These are phyloP conservation scores for Albula glossodonta DNA, from an alignment of 2,113 vertebrate species.

Conservation along the genomic window DNA sequence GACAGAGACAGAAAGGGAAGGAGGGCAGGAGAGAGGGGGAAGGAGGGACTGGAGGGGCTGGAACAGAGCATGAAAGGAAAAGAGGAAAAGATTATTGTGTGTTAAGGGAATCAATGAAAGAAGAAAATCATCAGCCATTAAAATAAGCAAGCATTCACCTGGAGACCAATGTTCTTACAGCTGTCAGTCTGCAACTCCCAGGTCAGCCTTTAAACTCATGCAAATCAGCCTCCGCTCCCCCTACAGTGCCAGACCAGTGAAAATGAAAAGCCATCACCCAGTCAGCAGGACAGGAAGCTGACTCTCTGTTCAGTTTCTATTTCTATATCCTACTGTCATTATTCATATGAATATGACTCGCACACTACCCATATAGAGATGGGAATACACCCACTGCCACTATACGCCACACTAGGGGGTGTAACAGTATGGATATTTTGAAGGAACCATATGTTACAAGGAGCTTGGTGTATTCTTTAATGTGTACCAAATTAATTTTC, in stretches of 20 bases:
- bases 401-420: too few species aligned
- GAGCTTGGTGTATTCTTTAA: too few species aligned
- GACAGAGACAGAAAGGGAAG: neutral
- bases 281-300: neutral
- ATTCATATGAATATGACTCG: too few species aligned
- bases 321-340: too few species aligned
- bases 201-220: neutral
- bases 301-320: neutral
- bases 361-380: too few species aligned
- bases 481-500: too few species aligned
- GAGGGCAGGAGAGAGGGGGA: neutral
- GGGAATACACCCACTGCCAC: too few species aligned
- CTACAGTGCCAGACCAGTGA: neutral
- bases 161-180: neutral
- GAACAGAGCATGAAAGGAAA: neutral
- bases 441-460: too few species aligned
- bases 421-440: too few species aligned
- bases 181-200: neutral
- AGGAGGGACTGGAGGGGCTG: neutral
- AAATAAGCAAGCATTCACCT: neutral
- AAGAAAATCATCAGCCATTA: neutral
- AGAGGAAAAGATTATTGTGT: neutral
- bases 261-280: neutral
- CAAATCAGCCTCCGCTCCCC: neutral
- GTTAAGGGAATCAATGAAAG: neutral